Evolutionary conservation across 92 coral and sea anemone genomes (phyloP), one percentile per base, ranked within the genome.

Genomic region (Phymanthus crucifer): DNA sequence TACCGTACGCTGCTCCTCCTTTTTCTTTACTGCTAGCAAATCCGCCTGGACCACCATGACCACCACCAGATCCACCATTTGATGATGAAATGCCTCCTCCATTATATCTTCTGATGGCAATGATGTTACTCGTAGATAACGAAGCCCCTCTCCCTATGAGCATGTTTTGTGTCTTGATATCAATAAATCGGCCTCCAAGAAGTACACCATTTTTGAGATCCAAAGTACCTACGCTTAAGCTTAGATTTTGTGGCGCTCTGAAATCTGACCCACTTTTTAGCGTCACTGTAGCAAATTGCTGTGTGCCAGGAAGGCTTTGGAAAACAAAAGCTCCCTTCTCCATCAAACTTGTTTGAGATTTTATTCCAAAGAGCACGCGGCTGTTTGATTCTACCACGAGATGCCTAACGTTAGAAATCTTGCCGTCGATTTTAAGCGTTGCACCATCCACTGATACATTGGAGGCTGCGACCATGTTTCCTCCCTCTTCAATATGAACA

Each of bases 231-330:
- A 91, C 93, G 46, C 83, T 83, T 38, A 95, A 83, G 19, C 70
- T 83, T 45, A 95, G 85, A 81, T 89, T 91, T 64, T 93, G 86
- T 1, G 99, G 99, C 26, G 99, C 99, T 35, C 92, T 94, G 74
- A 95, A 95, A 78, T 90, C 94, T 33, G 99, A 90, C 43, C 99
- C 99, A 78, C 99, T 95, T 65, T 95, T 95, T 14, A 95, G 89
- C 33, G 95, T 95, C 56, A 95, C 87, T 38, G 95, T 85, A 45
- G 93, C 97, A 85, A 95, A 95, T 76, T 87, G 95, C 32, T 95
- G 99, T 0, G 95, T 95, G 5, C 99, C 99, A 1, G 97, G 97
- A 32, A 78, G 57, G 45, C 97, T 89, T 70, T 88, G 92, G 78
- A 90, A 93, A 27, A 90, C 80, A 69, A 88, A 83, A 10, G 82